Evolutionary conservation across 23 tunicate genomes (phyloP), one percentile per base, ranked within the genome.

Genomic region (Oikopleura albicans): DNA sequence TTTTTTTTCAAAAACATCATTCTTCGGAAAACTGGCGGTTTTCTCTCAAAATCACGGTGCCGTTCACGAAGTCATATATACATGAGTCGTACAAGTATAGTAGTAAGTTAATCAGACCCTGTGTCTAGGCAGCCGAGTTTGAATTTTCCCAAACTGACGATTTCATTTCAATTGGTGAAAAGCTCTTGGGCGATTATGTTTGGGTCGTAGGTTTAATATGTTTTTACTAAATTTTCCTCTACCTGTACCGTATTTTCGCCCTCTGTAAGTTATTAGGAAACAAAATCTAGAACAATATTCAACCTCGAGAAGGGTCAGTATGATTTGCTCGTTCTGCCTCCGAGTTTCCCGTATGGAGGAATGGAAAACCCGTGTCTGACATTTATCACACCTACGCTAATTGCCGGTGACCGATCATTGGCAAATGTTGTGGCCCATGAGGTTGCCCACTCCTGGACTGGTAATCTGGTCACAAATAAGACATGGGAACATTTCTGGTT

Each of bases 331-430:
- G 83, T 75, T 12, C 83, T 75, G 16, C 83, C 83, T 36, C 83
- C 83, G 12, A 8, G 28, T 8, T 75, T 75, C n/a, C 83, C 83
- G 12, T 75, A 33, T 36, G 83, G 83, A 36, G 83, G 83, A 75
- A 75, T 75, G 83, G 83, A 75, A 75, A 75, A 75, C 39, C 83
- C 83, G 12, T 75, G 83, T 36, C 83, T 75, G 28, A 75, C 83
- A 4, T 75, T 75, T 29, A 29, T 75, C 83, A 75, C 22, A 12
- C 83, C 83, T 4, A 29, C 83, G 8, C 83, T 75, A 4, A 16
- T 75, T 34, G 83, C 39, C 39, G 38, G 83, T 4, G 38, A 75
- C 83, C 16, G n/a, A 12, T 75, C 83, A 4, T 27, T 75, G 12
- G 38, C 39, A 8, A 12, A 75, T 12, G 83, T 75, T 12, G 39